Evolutionary conservation across 2,797 vertebrate genomes (phyloP).

Genomic region (Sarcophilus harrisii): DNA sequence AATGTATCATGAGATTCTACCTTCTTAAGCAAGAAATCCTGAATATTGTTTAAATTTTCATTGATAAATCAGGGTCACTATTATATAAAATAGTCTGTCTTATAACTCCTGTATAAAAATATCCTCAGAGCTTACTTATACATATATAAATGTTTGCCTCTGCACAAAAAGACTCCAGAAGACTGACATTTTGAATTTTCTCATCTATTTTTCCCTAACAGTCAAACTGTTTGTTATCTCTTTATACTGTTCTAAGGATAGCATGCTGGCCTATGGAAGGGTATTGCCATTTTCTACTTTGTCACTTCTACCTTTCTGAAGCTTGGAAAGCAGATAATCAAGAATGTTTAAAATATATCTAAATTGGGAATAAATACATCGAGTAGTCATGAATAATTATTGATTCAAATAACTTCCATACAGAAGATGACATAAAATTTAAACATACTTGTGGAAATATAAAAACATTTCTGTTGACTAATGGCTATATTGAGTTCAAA

Average conservation of each 20-base stretch:
- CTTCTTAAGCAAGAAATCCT: background rate
- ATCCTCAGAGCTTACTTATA: background rate
- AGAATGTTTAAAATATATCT: background rate
- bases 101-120: background rate
- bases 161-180: background rate
- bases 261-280: background rate
- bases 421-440: background rate
- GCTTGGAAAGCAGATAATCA: background rate
- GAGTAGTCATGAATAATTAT: background rate
- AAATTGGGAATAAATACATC: background rate
- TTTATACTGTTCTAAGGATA: background rate
- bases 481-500: background rate
- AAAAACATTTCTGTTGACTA: background rate
- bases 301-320: background rate
- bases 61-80: background rate
- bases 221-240: background rate
- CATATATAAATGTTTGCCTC: background rate
- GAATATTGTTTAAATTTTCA: background rate
- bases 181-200: background rate
- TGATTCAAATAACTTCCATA: background rate
- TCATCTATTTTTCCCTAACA: background rate
- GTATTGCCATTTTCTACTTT: background rate
- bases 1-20: background rate
- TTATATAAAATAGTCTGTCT: background rate
- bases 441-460: background rate